Conservation (phyloP, 2,797 vertebrate genomes). For the Triplophysa yarkandensis region DNA sequence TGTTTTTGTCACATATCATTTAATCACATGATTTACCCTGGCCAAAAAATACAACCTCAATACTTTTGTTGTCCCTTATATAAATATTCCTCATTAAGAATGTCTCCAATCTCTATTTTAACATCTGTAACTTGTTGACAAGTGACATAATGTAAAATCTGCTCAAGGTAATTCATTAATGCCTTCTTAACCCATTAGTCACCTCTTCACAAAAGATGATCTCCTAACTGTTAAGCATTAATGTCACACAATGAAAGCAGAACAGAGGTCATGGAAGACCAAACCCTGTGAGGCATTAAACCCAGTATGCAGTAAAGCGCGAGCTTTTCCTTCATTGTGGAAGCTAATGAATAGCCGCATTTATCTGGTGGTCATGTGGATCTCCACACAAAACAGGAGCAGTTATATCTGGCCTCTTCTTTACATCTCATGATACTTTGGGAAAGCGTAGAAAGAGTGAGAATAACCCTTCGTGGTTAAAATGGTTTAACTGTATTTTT, state of each 20-base stretch:
- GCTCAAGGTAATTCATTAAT: conserved; percentile 29
- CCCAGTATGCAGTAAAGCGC: conserved; percentile 21
- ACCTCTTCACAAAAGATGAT: conserved; percentile 26
- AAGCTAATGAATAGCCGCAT: conserved; percentile 62
- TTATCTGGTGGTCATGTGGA: conserved; percentile 71
- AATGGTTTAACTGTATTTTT: conserved; percentile 46
- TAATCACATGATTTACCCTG: no score
- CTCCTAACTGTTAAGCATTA: conserved; percentile 29
- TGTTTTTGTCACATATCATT: no score
- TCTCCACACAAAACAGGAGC: conserved; percentile 42
- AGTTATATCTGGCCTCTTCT: conserved; percentile 64
- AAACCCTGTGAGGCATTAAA: conserved; percentile 28
- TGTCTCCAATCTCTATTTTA: neutral
- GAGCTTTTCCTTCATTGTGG: conserved; percentile 20
- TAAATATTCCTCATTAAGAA: neutral
- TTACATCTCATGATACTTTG: conserved; percentile 65
- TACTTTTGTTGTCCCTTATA: no score
- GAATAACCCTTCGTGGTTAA: conserved; percentile 24
- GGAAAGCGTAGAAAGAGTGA: conserved; percentile 12
- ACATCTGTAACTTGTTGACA: conserved; percentile 10
- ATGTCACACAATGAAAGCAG: conserved; percentile 18
- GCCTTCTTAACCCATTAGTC: conserved; percentile 8
- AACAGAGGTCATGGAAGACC: conserved; percentile 25
- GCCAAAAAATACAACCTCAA: no score
- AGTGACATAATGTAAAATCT: conserved; percentile 17